Conservation (phyloP, 1,140 invertebrate genomes). For the Drosophila sucinea region DNA sequence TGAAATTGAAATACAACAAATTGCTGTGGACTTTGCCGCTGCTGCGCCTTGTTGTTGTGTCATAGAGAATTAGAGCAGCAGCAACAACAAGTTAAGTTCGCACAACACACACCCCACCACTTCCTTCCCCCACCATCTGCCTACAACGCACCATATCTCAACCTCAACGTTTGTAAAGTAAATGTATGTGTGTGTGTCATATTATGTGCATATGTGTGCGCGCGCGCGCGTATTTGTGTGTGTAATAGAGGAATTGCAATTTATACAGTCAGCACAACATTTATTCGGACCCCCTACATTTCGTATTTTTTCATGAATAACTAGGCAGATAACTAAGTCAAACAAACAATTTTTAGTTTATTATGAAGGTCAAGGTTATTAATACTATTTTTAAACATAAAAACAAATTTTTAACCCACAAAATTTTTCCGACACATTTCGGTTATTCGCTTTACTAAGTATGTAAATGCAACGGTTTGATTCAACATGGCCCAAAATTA, state of each 20-base stretch:
- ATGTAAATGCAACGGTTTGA: too few relatives aligned
- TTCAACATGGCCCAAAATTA: too few relatives aligned
- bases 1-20: constrained; percentile 20
- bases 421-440: too few relatives aligned
- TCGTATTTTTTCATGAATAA: too few relatives aligned
- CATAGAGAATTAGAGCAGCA: constrained; percentile 75
- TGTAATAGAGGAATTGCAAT: constrained; percentile 76
- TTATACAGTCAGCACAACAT: constrained; percentile 23
- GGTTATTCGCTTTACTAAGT: too few relatives aligned
- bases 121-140: background rate
- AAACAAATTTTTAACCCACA: too few relatives aligned
- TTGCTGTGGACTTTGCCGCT: background rate
- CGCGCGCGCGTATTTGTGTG: constrained; percentile 32
- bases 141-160: constrained; percentile 13
- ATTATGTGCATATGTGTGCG: constrained; percentile 3
- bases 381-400: too few relatives aligned
- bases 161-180: constrained; percentile 29
- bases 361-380: too few relatives aligned
- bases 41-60: constrained; percentile 59
- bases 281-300: too few relatives aligned
- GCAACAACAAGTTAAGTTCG: constrained; percentile 56
- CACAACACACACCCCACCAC: background rate
- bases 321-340: too few relatives aligned
- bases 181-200: background rate
- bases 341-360: too few relatives aligned